Percentiles rank a stretch among this genome's conserved stretches.
These are phyloP conservation scores for Nasonovia ribisnigri DNA, from an alignment of 2,888 invertebrate genomes.

Conservation along the genomic window DNA sequence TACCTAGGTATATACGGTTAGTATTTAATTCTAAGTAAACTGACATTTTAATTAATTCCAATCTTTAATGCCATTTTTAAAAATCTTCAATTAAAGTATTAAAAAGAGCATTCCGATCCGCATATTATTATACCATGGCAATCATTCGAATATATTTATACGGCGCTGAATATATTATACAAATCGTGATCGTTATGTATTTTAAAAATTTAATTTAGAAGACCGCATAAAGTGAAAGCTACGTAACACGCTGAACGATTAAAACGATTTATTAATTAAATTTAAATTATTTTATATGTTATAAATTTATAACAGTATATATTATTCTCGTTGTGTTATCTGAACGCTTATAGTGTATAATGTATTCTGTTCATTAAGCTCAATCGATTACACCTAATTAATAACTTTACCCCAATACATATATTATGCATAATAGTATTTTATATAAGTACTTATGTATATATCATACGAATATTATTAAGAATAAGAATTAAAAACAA, in stretches of 20 bases:
- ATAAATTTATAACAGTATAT: not conserved
- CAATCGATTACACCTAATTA: conserved; percentile 14
- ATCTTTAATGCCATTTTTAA: not conserved
- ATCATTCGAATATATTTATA: conserved; percentile 26
- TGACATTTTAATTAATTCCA: conserved; percentile 9
- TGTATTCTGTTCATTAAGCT: not conserved
- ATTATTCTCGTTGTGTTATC: not conserved
- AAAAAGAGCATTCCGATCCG: not conserved
- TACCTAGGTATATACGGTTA: not conserved
- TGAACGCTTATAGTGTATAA: not conserved
- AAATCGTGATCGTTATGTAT: conserved; percentile 46
- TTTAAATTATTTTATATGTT: conserved; percentile 25
- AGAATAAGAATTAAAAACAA: not conserved
- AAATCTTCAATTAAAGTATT: conserved; percentile 3
- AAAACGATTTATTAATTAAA: conserved; percentile 46
- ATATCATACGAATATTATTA: not conserved
- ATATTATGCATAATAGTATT: not conserved
- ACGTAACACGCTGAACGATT: conserved; percentile 11
- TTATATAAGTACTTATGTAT: not conserved
- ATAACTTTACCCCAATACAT: conserved; percentile 17
- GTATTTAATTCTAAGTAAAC: not conserved
- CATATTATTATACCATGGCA: conserved; percentile 34
- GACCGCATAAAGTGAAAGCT: conserved; percentile 35
- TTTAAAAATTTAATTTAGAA: conserved; percentile 45
- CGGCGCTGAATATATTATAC: conserved; percentile 40